A percentile compares a stretch with the other conserved stretches of the same genome.
phyloP scores from a whole-genome alignment of 1,140 invertebrate genomes.

The Spodoptera litura region DNA sequence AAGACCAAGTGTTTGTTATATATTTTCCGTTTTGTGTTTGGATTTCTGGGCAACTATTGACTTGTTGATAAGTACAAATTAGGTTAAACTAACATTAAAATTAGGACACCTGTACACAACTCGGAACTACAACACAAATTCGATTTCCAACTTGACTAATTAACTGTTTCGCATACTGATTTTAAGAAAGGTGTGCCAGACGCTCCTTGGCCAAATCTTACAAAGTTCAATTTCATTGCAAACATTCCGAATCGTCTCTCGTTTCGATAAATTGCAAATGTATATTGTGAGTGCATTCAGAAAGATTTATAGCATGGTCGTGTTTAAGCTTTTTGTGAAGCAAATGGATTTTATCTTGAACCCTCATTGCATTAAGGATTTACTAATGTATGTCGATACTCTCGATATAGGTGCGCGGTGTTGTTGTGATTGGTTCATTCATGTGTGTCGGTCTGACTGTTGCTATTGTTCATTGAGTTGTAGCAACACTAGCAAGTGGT shows the following conservation, averaged over 20 bases:
- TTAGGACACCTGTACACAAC: constrained; percentile 12
- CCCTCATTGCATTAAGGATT: constrained; percentile 28
- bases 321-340: constrained; percentile 52
- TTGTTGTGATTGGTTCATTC: constrained; percentile 44
- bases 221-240: constrained; percentile 46
- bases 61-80: constrained; percentile 10
- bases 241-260: constrained; percentile 45
- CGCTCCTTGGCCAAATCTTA: not conserved
- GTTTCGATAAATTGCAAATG: constrained; percentile 56
- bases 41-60: constrained; percentile 48
- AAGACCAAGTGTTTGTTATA: constrained; percentile 38
- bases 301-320: constrained; percentile 55
- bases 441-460: constrained; percentile 11
- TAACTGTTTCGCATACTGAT: constrained; percentile 1
- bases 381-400: constrained; percentile 8
- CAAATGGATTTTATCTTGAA: constrained; percentile 49
- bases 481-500: constrained; percentile 37
- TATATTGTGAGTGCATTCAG: constrained; percentile 56
- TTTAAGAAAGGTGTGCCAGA: constrained; percentile 24
- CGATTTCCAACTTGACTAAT: not conserved
- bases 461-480: constrained; percentile 43
- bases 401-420: not conserved
- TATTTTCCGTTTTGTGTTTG: constrained; percentile 23
- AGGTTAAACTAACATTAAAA: not conserved
- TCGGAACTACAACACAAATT: not conserved